Evolutionary conservation across 2,888 invertebrate species (phyloP).

Genomic region (Stenodema calcarata): DNA sequence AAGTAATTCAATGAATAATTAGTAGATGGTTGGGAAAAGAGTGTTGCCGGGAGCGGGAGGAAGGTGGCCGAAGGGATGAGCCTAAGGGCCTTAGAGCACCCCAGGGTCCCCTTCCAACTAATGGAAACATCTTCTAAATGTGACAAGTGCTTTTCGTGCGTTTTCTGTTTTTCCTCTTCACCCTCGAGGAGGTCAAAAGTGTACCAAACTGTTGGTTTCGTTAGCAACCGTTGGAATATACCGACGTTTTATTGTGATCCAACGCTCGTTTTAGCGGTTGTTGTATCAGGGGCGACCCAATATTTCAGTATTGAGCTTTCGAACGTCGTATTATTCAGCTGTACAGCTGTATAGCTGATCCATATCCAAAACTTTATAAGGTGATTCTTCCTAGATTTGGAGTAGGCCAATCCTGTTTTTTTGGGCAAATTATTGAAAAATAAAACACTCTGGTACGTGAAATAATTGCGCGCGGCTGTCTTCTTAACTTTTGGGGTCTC

Average conservation of each 20-base stretch:
- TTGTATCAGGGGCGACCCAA: not conserved
- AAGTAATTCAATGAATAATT: constrained; percentile 35
- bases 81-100: constrained; percentile 44
- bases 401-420: too few relatives aligned
- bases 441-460: too few relatives aligned
- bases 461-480: too few relatives aligned
- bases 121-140: constrained; percentile 49
- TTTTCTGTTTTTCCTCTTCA: not conserved
- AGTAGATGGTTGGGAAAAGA: not conserved
- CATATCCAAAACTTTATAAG: too few relatives aligned
- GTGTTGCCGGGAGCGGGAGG: not conserved
- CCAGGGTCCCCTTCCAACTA: constrained; percentile 42
- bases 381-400: too few relatives aligned
- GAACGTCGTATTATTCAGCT: too few relatives aligned
- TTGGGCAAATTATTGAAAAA: too few relatives aligned
- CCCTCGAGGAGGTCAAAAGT: not conserved
- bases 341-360: too few relatives aligned
- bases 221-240: too few relatives aligned
- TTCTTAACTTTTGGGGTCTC: too few relatives aligned
- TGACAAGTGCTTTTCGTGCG: constrained; percentile 42
- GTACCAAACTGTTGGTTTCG: not conserved
- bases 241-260: not conserved
- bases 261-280: not conserved
- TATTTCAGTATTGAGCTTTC: too few relatives aligned
- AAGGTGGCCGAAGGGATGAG: not conserved